Base-by-base conservation (phyloP, 2,888 invertebrate species). In the Euzetes globulus region DNA sequence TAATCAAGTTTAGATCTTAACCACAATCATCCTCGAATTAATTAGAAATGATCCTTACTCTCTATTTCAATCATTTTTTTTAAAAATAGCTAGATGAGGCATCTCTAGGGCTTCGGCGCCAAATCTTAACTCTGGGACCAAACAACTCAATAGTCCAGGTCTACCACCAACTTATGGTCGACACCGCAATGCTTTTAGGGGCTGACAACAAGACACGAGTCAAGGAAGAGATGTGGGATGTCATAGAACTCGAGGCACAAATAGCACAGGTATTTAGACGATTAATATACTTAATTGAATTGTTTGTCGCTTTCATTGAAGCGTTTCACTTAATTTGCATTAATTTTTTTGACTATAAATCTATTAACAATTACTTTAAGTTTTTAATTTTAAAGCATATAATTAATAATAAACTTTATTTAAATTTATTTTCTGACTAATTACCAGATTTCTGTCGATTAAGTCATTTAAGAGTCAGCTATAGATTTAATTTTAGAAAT, bases 51-150 rank as follows among this genome's bases (percentile, higher is more conserved):
- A n/a, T n/a, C n/a, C n/a, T n/a, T n/a, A n/a, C n/a, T n/a, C n/a
- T n/a, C n/a, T n/a, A n/a, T n/a, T n/a, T n/a, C n/a, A n/a, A n/a
- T n/a, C n/a, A n/a, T n/a, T n/a, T n/a, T n/a, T n/a, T n/a, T n/a
- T n/a, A n/a, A n/a, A n/a, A n/a, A 55, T 79, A 94, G 93, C 83
- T 94, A 82, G 94, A 94, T 84, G 93, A 94, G 86, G 90, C 92
- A 0, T 87, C 90, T 0, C 85, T 94, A 78, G 93, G 92, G 0
- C 83, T 94, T 71, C 80, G 81, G 19, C 88, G 91, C 79, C 87
- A 93, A 6, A 92, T 94, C 82, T 84, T 94, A 73, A 87, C 89
- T 76, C 58, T 70, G 27, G 78, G 78, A 2, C 83, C 91, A 72
- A 87, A 88, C 29, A 91, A 94, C 81, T 90, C 91, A 80, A 85